A percentile compares a stretch with the other conserved stretches of the same genome.
Evolutionary conservation across 2,113 vertebrate genomes (phyloP).

Genomic region (Bambusicola thoracicus): DNA sequence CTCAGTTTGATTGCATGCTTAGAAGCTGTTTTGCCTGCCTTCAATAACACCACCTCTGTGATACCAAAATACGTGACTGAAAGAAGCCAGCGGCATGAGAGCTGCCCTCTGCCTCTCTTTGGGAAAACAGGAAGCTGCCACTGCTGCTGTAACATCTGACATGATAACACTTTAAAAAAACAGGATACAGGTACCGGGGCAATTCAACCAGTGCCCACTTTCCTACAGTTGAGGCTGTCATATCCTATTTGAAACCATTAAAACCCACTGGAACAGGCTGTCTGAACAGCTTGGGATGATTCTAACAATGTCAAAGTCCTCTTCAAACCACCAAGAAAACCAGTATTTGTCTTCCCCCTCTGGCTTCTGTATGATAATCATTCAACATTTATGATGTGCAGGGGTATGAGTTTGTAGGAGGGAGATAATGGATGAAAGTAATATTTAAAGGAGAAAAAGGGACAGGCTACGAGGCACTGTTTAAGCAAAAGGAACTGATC

Average conservation of each 20-base stretch:
- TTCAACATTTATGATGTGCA: neutral
- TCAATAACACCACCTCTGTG: conserved; percentile 36
- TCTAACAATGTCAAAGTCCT: neutral
- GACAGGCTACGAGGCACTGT: neutral
- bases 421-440: conserved; percentile 34
- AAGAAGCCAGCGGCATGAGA: neutral
- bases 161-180: neutral
- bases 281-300: neutral
- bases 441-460: conserved; percentile 3
- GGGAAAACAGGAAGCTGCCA: neutral
- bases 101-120: neutral
- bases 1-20: conserved; percentile 8
- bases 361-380: neutral
- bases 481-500: neutral
- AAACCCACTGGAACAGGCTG: neutral
- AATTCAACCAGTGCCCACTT: neutral
- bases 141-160: neutral
- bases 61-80: neutral
- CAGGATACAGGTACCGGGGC: neutral
- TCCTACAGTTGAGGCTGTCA: neutral
- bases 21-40: neutral
- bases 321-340: neutral
- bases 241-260: neutral
- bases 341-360: neutral
- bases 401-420: neutral